phyloP scores from a whole-genome alignment of 2,888 invertebrate genomes.

The Kuschelorhynchus macadamiae region DNA sequence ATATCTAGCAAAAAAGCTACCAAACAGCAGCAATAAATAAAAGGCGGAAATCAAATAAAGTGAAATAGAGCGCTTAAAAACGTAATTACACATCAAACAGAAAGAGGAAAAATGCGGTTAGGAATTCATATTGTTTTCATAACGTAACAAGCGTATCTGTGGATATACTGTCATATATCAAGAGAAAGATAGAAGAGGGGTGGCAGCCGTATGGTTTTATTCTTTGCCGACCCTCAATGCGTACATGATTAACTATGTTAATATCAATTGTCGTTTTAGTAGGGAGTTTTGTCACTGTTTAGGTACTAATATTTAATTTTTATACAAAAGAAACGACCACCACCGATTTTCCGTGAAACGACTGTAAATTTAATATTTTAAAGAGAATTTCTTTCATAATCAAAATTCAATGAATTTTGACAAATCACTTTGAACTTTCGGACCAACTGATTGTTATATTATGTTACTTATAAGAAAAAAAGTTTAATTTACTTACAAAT shows the following conservation, averaged over 20 bases:
- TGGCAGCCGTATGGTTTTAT: constrained; percentile 51
- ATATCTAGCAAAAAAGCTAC: not conserved
- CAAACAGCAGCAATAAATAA: constrained; percentile 34
- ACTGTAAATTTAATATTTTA: no score
- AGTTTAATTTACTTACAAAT: no score
- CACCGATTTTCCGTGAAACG: no score
- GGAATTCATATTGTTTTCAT: constrained; percentile 71
- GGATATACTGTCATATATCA: constrained; percentile 67
- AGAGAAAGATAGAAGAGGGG: constrained; percentile 60
- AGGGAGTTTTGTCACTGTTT: constrained; percentile 34
- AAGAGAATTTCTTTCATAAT: no score
- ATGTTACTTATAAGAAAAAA: no score
- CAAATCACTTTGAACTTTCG: no score
- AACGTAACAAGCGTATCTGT: constrained; percentile 65
- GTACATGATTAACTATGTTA: constrained; percentile 68
- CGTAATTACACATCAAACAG: constrained; percentile 70
- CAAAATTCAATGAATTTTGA: no score
- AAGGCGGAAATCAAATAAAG: constrained; percentile 50
- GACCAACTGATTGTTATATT: no score
- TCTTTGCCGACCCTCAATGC: constrained; percentile 53
- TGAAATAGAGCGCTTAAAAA: constrained; percentile 61
- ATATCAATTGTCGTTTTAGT: constrained; percentile 64
- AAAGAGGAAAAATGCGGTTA: constrained; percentile 67
- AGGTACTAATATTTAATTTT: not conserved
- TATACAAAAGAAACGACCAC: no score